Percentiles rank a stretch among this genome's conserved stretches.
These are phyloP conservation scores for Calosoma granatense DNA, from an alignment of 1,140 invertebrate genomes.

Conservation along the genomic window DNA sequence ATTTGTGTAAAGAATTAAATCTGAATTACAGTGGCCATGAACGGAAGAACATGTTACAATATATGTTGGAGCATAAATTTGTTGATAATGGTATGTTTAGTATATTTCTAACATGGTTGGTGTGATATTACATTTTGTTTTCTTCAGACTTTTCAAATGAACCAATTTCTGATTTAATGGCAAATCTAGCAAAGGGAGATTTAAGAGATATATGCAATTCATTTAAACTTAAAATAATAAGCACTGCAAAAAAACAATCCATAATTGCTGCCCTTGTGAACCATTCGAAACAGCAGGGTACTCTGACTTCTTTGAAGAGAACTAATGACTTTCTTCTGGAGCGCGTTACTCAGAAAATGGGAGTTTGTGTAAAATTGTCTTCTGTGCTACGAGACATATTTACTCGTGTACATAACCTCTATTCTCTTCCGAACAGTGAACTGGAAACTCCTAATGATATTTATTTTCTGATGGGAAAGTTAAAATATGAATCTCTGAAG, in stretches of 20 bases:
- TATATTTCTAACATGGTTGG: too few species aligned
- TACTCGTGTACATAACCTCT: slow-evolving; percentile 9
- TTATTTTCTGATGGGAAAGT: not conserved
- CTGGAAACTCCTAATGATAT: slow-evolving; percentile 10
- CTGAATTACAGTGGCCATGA: too few species aligned
- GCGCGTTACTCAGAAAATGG: not conserved
- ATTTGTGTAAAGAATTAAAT: slow-evolving; percentile 1
- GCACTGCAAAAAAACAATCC: not conserved
- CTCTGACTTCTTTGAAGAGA: not conserved
- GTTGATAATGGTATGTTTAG: not conserved
- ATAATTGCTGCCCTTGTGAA: not conserved
- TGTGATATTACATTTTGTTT: too few species aligned
- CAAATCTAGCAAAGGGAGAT: not conserved
- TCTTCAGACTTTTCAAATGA: not conserved
- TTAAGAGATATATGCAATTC: not conserved
- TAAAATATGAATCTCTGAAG: not conserved
- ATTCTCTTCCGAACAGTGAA: slow-evolving; percentile 11
- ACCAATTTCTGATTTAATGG: not conserved
- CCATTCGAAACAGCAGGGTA: not conserved
- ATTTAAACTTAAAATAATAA: slow-evolving; percentile 3
- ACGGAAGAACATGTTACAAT: not conserved
- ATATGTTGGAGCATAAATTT: not conserved
- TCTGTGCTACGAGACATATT: not conserved
- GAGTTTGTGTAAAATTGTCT: not conserved
- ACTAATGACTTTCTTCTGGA: not conserved